Evolutionary conservation across 2,113 vertebrate species (phyloP).

Genomic region (Festucalex cinctus): DNA sequence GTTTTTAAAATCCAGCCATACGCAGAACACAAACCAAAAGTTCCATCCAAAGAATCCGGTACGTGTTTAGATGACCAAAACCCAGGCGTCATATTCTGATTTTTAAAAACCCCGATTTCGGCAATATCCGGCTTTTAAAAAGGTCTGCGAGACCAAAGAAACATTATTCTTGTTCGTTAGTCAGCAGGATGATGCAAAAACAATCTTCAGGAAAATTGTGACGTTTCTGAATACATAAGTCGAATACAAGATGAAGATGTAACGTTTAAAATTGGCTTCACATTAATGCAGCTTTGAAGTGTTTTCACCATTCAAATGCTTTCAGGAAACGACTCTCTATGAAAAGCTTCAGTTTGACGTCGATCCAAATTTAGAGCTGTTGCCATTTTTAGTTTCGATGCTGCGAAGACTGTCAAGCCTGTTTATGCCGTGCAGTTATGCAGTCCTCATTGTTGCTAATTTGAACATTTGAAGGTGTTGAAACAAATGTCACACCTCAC

Average conservation of each 20-base stretch:
- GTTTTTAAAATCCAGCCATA: no score
- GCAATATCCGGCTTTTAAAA: background rate
- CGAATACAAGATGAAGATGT: background rate
- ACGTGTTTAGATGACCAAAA: no score
- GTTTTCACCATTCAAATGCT: background rate
- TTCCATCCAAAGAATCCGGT: no score
- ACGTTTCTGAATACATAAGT: background rate
- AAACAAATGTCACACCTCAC: constrained; percentile 41
- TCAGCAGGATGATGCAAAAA: no score
- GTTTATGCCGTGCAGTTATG: constrained; percentile 6
- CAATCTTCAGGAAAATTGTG: background rate
- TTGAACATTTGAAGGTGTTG: constrained; percentile 37
- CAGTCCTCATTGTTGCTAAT: constrained; percentile 21
- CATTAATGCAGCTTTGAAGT: no score
- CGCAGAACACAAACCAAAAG: no score
- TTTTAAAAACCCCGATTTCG: no score
- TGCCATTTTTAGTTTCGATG: constrained; percentile 27
- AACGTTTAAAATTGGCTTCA: no score
- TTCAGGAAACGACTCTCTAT: background rate
- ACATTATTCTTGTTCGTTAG: constrained; percentile 24
- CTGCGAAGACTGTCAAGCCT: constrained; percentile 33
- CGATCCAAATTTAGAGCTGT: background rate
- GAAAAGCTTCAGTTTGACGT: no score
- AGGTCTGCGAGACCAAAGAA: constrained; percentile 33
- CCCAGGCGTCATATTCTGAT: no score